Conservation (phyloP, 1,140 invertebrate species). For the Neuroterus valhalla region DNA sequence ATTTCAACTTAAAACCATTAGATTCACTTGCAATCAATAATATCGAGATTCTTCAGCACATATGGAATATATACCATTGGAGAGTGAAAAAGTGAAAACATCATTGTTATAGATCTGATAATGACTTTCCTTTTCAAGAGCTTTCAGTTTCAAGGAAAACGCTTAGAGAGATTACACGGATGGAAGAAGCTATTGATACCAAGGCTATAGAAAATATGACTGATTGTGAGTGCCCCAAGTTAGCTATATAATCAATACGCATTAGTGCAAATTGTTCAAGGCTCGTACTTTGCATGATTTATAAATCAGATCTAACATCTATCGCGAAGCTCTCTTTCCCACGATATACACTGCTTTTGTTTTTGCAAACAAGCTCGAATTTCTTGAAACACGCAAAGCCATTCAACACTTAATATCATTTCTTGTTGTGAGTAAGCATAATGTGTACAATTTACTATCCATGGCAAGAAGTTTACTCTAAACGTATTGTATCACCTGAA, state of each 20-base stretch:
- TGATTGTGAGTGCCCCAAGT: slow-evolving; percentile 3
- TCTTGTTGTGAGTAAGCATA: too few species aligned
- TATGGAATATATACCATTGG: too few species aligned
- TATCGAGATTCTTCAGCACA: too few species aligned
- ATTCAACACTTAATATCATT: neutral
- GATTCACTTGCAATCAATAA: too few species aligned
- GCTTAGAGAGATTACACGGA: neutral
- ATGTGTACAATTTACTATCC: too few species aligned
- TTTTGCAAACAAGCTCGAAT: neutral
- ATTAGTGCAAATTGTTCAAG: slow-evolving; percentile 26
- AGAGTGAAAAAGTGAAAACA: too few species aligned
- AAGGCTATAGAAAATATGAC: neutral
- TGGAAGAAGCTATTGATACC: slow-evolving; percentile 19
- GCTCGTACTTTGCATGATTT: slow-evolving; percentile 5
- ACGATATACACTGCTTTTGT: neutral
- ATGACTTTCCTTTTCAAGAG: slow-evolving; percentile 27
- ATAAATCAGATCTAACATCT: slow-evolving; percentile 4
- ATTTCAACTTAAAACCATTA: too few species aligned
- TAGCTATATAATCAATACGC: slow-evolving; percentile 10
- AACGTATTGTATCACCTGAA: too few species aligned
- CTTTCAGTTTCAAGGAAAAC: slow-evolving; percentile 27
- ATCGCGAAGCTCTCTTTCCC: slow-evolving; percentile 1
- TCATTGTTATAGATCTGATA: neutral
- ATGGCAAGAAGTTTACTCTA: too few species aligned
- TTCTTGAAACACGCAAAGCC: slow-evolving; percentile 7